These are phyloP conservation scores for Heloderma charlesbogerti DNA, from an alignment of 2,113 vertebrate species.

Conservation along the genomic window DNA sequence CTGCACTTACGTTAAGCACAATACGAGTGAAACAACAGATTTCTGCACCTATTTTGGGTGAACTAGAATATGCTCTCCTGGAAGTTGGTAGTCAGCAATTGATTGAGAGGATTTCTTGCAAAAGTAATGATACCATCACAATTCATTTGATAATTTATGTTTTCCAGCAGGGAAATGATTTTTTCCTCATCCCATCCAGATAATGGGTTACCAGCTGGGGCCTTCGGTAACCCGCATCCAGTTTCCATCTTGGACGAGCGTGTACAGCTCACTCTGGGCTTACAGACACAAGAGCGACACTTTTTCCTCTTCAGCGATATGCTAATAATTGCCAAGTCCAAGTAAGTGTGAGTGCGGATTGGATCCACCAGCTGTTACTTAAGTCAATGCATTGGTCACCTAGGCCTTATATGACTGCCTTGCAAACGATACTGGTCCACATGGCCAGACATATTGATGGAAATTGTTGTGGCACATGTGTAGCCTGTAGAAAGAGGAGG, in stretches of 20 bases:
- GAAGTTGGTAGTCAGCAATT: too few species aligned
- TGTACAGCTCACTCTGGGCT: constrained; percentile 76
- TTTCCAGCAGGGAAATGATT: constrained; percentile 57
- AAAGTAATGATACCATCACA: constrained; percentile 4
- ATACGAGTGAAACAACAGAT: not conserved
- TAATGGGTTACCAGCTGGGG: constrained; percentile 67
- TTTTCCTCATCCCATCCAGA: constrained; percentile 56
- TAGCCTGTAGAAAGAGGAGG: not conserved
- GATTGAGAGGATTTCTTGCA: not conserved
- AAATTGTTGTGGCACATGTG: not conserved
- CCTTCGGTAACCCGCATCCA: constrained; percentile 73
- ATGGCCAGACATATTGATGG: not conserved
- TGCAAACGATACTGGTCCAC: not conserved
- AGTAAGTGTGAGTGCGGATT: constrained; percentile 67
- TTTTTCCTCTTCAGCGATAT: constrained; percentile 80
- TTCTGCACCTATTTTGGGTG: not conserved
- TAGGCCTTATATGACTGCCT: not conserved
- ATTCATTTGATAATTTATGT: not conserved
- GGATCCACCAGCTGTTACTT: not conserved
- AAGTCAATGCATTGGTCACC: not conserved
- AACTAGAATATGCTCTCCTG: not conserved
- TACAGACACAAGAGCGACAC: constrained; percentile 80
- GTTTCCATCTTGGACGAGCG: constrained; percentile 78
- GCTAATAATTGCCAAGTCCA: constrained; percentile 81
- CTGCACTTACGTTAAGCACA: too few species aligned